Base-by-base conservation (phyloP, 2,888 invertebrate species). In the Drosophila neoperkinsi region DNA sequence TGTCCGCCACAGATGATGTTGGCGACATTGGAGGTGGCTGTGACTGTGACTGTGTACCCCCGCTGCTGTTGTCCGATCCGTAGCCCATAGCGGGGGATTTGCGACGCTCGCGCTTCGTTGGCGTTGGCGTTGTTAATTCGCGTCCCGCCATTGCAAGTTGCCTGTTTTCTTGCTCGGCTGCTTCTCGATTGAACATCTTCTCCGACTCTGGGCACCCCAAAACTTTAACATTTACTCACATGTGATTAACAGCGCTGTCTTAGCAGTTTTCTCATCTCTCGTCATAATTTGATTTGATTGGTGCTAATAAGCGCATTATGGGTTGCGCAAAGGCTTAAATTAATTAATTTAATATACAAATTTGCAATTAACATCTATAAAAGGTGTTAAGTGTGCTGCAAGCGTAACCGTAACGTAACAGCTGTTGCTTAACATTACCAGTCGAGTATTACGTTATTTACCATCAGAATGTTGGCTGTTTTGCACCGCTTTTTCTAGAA, bases 1-100 rank as follows among this genome's bases (percentile, higher is more conserved):
- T 88, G 77, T 93, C 93, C 13, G 81, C 83, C 28, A 88, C 76
- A 4, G 92, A 92, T 5, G 92, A 91, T 7, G 91, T 87, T 7
- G 92, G 93, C 21, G 93, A 92, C 53, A 87, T 46, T 46, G 46
- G 46, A 46, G 25, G 79, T 18, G 87, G 87, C 0, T 30, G 67
- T 53, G 53, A 46, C 0, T 21, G 66, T 53, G 52, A 36, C 11
- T 63, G 74, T 13, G 60, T 41, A 46, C 25, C 25, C 16, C 16
- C 28, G 33, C n/a, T 50, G 52, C 52, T 57, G 64, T 50, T 63
- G 43, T 79, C 81, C 10, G 73, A 25, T 18, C 51, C 49, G 13
- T 49, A 74, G 49, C 74, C 73, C 28, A 71, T 71, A 7, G 72
- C 87, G n/a, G 89, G 89, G 10, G 87, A 87, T 46, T 80, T 87